A percentile compares a stretch with the other conserved stretches of the same genome.
These are phyloP conservation scores for Muscina levida DNA, from an alignment of 2,888 invertebrate species.

Conservation along the genomic window DNA sequence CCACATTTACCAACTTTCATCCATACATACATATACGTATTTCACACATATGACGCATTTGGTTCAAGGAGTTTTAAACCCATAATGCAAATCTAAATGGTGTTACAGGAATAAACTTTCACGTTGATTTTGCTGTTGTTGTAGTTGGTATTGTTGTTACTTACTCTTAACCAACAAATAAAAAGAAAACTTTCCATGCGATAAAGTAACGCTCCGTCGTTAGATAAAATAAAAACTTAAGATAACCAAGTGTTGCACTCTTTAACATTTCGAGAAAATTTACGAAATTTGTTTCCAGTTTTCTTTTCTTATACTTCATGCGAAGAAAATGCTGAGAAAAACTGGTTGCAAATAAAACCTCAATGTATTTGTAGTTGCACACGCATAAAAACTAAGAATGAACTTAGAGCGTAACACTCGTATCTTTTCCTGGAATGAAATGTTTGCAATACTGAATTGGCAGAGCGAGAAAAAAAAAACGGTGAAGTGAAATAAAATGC, in stretches of 20 bases:
- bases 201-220: not conserved
- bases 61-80: constrained; percentile 38
- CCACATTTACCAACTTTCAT: too few relatives aligned
- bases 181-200: constrained; percentile 15
- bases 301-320: constrained; percentile 8
- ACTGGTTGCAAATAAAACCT: too few relatives aligned
- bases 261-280: constrained; percentile 23
- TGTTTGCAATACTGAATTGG: constrained; percentile 34
- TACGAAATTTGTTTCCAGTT: not conserved
- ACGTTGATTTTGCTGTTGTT: too few relatives aligned
- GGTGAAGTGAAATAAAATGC: constrained; percentile 8
- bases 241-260: constrained; percentile 52
- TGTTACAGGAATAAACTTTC: constrained; percentile 32
- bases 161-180: not conserved
- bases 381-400: constrained; percentile 8
- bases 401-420: not conserved
- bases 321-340: constrained; percentile 29
- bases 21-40: too few relatives aligned
- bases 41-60: too few relatives aligned
- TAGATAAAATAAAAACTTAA: constrained; percentile 10
- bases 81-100: constrained; percentile 60
- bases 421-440: constrained; percentile 20
- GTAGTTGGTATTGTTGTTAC: too few relatives aligned
- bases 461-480: constrained; percentile 11
- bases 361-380: not conserved